Evolutionary conservation across 2,888 invertebrate genomes (phyloP).

Genomic region (Rhopalosiphum nymphaeae): DNA sequence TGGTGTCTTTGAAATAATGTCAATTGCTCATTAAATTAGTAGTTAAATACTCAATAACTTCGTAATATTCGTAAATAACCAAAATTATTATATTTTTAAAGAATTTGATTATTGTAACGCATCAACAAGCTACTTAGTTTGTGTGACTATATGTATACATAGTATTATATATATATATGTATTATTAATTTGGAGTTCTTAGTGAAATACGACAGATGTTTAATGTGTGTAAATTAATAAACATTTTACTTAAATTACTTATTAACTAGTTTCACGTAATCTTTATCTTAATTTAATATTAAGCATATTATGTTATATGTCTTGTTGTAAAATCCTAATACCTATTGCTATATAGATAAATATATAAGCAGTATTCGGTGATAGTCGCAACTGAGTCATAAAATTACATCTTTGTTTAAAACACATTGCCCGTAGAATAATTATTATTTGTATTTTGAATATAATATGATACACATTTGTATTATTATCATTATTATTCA

Average conservation of each 20-base stretch:
- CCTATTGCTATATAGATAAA: neutral
- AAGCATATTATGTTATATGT: neutral
- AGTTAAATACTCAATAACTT: neutral
- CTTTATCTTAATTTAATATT: neutral
- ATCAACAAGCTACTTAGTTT: neutral
- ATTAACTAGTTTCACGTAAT: neutral
- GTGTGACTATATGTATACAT: neutral
- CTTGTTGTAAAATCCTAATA: neutral
- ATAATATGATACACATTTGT: too few relatives aligned
- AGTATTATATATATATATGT: too few relatives aligned
- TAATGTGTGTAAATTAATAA: neutral
- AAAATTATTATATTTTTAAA: neutral
- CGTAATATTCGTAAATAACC: neutral
- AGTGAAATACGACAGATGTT: too few relatives aligned
- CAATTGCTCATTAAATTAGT: neutral
- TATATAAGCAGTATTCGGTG: neutral
- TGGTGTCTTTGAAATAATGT: neutral
- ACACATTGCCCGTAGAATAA: too few relatives aligned
- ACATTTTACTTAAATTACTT: neutral
- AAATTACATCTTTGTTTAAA: too few relatives aligned
- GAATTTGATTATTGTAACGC: neutral
- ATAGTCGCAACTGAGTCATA: too few relatives aligned
- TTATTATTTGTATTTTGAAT: too few relatives aligned
- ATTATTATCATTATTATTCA: too few relatives aligned
- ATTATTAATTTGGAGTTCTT: neutral